Base-by-base conservation (phyloP, 2,797 vertebrate species). In the Chanos chanos region DNA sequence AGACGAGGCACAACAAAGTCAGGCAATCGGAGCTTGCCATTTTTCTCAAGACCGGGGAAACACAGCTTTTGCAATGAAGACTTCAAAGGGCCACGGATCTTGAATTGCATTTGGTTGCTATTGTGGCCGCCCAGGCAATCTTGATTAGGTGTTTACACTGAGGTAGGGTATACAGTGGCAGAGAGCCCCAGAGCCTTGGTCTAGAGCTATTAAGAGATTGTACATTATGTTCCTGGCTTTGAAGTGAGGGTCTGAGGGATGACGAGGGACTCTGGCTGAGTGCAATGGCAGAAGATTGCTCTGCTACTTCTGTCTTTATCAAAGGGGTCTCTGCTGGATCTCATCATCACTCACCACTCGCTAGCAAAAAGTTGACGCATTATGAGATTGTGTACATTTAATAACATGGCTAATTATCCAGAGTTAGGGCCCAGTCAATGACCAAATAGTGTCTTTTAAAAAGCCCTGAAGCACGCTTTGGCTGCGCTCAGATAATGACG, bases 131-230 rank as follows among this genome's bases (percentile, higher is more conserved):
- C 64, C 87, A 88, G 92, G 93, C 97, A 93, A 93, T 97, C 95
- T 93, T 94, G 95, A 96, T 96, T 86, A 97, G 96, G 94, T 98
- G 96, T 98, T 98, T 98, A 98, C 94, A 94, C 94, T 87, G 91
- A 95, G 93, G 88, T 85, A 92, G 94, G 92, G 92, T 92, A 85
- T 91, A 88, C 93, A 92, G 93, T 94, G 90, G 86, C 87, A 87
- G 81, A 92, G 89, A 93, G 91, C 87, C 93, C 91, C 86, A 89
- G 92, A 95, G 94, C 94, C 92, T 92, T 92, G 92, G 92, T 96
- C 95, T 94, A 94, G 93, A 94, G 94, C 96, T 97, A 98, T 99
- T 99, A 98, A 98, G 96, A 98, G 95, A 98, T 94, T 95, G 95
- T 97, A 97, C 95, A 98, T 99, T 97, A 95, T 98, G 94, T 96